A percentile compares a stretch with the other conserved stretches of the same genome.
phyloP scores from a whole-genome alignment of 2,888 invertebrate genomes.

The Phalangium opilio region DNA sequence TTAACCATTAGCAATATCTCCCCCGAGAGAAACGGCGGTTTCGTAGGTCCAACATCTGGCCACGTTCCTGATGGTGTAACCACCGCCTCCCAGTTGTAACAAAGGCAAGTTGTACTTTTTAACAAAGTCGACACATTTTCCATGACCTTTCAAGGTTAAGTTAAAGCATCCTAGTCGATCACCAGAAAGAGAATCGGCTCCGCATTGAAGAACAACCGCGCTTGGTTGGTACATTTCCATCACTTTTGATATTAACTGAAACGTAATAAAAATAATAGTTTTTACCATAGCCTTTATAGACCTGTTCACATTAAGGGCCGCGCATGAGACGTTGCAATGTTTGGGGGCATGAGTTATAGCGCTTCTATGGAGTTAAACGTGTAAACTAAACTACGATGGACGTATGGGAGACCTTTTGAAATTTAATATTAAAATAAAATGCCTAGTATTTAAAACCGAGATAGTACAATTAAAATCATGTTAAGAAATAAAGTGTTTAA shows the following conservation, averaged over 20 bases:
- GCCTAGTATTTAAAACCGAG: too few species aligned
- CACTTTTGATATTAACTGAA: slow-evolving; percentile 39
- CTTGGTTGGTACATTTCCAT: slow-evolving; percentile 99
- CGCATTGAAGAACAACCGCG: slow-evolving; percentile 95
- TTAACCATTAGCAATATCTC: slow-evolving; percentile 74
- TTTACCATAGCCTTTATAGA: too few species aligned
- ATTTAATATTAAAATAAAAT: too few species aligned
- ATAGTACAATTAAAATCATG: too few species aligned
- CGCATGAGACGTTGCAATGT: too few species aligned
- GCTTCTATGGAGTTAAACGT: too few species aligned
- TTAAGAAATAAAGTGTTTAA: too few species aligned
- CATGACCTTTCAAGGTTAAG: slow-evolving; percentile 85
- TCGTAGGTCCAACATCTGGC: slow-evolving; percentile 99
- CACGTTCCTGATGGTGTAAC: slow-evolving; percentile 97
- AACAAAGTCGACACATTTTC: slow-evolving; percentile 94
- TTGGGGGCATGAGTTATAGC: too few species aligned
- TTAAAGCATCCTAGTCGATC: slow-evolving; percentile 98
- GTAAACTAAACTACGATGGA: too few species aligned
- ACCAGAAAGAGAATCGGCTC: slow-evolving; percentile 92
- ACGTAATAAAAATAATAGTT: too few species aligned
- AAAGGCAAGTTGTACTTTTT: slow-evolving; percentile 94
- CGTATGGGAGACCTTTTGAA: too few species aligned
- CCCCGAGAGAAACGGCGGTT: slow-evolving; percentile 88
- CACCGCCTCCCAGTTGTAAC: slow-evolving; percentile 92
- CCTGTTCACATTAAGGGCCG: too few species aligned